phyloP scores from a whole-genome alignment of 2,888 invertebrate genomes.

The Linnaemya vulpina region DNA sequence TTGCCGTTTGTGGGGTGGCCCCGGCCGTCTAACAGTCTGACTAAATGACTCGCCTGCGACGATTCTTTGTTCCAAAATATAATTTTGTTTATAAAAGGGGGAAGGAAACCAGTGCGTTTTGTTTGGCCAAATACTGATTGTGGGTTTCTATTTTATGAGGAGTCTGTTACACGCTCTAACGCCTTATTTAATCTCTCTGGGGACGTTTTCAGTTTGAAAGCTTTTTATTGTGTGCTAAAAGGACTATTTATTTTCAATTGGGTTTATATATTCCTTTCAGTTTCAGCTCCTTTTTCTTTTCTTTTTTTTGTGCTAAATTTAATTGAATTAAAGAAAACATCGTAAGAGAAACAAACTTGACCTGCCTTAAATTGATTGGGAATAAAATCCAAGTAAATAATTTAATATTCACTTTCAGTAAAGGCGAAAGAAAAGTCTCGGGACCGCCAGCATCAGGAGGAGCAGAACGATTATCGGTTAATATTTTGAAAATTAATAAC shows the following conservation, averaged over 20 bases:
- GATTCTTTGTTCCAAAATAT: slow-evolving; percentile 33
- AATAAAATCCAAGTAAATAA: not conserved
- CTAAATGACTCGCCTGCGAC: not conserved
- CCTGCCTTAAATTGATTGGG: slow-evolving; percentile 44
- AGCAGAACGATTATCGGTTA: no score
- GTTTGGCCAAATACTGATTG: slow-evolving; percentile 75
- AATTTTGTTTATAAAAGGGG: slow-evolving; percentile 74
- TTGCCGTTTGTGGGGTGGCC: slow-evolving; percentile 37
- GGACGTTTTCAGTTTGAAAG: slow-evolving; percentile 77
- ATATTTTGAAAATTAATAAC: no score
- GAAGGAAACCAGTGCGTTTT: slow-evolving; percentile 80
- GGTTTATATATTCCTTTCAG: slow-evolving; percentile 19
- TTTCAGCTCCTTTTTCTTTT: not conserved
- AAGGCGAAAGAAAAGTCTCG: no score
- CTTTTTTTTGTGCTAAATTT: slow-evolving; percentile 41
- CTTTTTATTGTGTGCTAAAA: slow-evolving; percentile 63
- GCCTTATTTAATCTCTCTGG: slow-evolving; percentile 79
- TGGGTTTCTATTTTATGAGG: slow-evolving; percentile 63
- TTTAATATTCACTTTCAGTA: no score
- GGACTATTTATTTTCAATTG: slow-evolving; percentile 61
- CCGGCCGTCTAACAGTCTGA: slow-evolving; percentile 13
- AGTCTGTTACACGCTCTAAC: slow-evolving; percentile 81
- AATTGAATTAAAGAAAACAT: slow-evolving; percentile 65
- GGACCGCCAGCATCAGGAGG: no score
- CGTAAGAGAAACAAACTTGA: slow-evolving; percentile 40